phyloP scores from a whole-genome alignment of 2,113 vertebrate genomes.

The Leptodactylus fuscus region DNA sequence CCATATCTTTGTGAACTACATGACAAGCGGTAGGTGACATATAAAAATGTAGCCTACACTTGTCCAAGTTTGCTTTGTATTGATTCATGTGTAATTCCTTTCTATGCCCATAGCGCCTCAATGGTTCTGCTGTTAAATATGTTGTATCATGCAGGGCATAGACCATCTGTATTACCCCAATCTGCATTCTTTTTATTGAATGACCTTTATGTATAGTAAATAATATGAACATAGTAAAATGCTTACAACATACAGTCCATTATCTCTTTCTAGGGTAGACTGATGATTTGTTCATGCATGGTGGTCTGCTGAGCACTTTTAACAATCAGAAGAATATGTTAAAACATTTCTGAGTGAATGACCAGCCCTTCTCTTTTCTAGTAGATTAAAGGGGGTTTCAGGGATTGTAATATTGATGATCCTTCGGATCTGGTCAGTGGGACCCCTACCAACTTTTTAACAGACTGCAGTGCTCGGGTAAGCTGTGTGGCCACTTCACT shows the following conservation, averaged over 20 bases:
- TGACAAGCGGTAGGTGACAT: neutral
- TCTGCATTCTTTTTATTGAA: neutral
- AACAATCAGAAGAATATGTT: no score
- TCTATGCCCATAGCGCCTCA: neutral
- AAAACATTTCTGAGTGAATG: neutral
- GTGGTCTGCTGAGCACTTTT: neutral
- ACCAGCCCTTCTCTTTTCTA: neutral
- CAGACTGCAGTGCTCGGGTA: no score
- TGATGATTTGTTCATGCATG: neutral
- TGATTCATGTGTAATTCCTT: neutral
- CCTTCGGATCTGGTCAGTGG: no score
- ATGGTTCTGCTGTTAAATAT: neutral
- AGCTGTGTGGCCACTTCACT: no score
- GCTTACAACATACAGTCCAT: neutral
- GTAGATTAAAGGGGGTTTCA: no score
- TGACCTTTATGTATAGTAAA: neutral
- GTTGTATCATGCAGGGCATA: no score
- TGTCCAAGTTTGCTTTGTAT: neutral
- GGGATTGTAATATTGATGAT: no score
- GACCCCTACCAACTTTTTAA: no score
- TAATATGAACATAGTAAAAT: neutral
- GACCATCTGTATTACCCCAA: neutral
- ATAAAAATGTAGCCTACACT: neutral
- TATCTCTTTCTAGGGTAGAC: neutral
- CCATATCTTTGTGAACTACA: neutral